Evolutionary conservation across 2,888 invertebrate species (phyloP).

Genomic region (Beris morrisii): DNA sequence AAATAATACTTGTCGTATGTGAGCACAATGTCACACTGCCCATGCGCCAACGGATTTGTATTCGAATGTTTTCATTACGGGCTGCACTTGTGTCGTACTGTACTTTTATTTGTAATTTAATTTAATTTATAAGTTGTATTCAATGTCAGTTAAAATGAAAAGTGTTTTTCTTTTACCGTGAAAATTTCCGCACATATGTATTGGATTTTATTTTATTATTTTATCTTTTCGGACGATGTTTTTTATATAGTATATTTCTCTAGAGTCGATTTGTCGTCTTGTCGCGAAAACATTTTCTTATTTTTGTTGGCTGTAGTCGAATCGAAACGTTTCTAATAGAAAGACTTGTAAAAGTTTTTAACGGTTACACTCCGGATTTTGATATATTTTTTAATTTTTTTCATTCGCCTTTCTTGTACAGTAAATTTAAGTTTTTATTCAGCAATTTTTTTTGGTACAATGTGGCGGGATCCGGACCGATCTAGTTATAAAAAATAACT

Average conservation of each 20-base stretch:
- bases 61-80: background rate
- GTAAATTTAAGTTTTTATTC: no score
- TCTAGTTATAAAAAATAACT: no score
- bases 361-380: constrained; percentile 2
- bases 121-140: background rate
- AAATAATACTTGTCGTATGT: background rate
- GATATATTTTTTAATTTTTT: no score
- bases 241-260: background rate
- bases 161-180: constrained; percentile 10
- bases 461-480: no score
- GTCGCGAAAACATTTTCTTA: constrained; percentile 18
- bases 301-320: constrained; percentile 7
- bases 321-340: constrained; percentile 11
- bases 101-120: constrained; percentile 4
- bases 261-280: background rate
- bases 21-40: constrained; percentile 1
- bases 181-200: background rate
- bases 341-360: background rate
- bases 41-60: constrained; percentile 6
- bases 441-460: no score
- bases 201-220: background rate
- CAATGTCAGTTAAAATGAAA: constrained; percentile 17
- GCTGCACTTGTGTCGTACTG: background rate
- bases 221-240: background rate
- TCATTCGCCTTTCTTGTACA: no score